These are phyloP conservation scores for Acanthiza pusilla DNA, from an alignment of 2,797 vertebrate genomes.

Conservation along the genomic window DNA sequence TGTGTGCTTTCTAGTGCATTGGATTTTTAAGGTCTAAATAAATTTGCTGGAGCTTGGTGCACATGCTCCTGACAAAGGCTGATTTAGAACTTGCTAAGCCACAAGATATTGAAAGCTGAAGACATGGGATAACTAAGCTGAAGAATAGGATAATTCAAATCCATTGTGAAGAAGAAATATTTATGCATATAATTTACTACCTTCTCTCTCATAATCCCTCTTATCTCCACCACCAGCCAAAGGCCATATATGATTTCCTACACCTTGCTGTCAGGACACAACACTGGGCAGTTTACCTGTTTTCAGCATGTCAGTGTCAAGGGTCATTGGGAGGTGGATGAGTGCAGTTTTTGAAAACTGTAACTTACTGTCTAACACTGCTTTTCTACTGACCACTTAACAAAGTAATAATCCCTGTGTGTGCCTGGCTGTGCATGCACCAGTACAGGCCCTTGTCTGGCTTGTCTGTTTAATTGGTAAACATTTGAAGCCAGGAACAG, in stretches of 20 bases:
- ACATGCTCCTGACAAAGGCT: not conserved
- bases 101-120: not conserved
- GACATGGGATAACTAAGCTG: no score
- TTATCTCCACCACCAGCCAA: not conserved
- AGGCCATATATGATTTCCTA: not conserved
- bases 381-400: not conserved
- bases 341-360: not conserved
- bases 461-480: not conserved
- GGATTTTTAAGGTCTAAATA: not conserved
- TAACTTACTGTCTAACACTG: not conserved
- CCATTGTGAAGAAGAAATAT: not conserved
- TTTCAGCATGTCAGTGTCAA: not conserved
- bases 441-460: not conserved
- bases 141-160: not conserved
- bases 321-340: not conserved
- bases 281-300: not conserved
- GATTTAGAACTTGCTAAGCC: not conserved
- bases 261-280: not conserved
- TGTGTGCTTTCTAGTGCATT: not conserved
- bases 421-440: not conserved
- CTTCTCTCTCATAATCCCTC: not conserved
- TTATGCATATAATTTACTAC: not conserved
- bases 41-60: not conserved
- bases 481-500: not conserved
- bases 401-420: not conserved